Conservation (phyloP, 2,113 vertebrate species). For the Zosterops lateralis region DNA sequence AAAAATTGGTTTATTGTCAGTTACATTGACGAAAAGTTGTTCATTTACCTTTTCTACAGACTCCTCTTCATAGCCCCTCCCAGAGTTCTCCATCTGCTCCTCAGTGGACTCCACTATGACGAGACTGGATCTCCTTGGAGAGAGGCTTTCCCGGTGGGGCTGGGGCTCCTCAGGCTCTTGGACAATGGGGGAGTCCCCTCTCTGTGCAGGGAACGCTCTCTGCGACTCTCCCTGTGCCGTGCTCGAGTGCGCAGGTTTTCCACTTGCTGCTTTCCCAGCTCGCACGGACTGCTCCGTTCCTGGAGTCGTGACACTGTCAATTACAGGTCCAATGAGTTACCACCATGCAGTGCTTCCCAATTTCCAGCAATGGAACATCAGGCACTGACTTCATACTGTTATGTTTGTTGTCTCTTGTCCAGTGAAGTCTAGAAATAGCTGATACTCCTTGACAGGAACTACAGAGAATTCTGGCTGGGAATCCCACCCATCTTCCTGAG, state of each 20-base stretch:
- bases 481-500: neutral
- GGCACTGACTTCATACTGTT: neutral
- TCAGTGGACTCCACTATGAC: constrained; percentile 77
- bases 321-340: neutral
- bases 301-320: constrained; percentile 60
- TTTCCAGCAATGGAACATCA: neutral
- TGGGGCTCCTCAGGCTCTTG: constrained; percentile 70
- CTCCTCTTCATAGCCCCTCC: constrained; percentile 73
- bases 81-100: constrained; percentile 73
- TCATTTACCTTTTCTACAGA: constrained; percentile 84
- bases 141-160: constrained; percentile 26
- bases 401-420: rapidly evolving
- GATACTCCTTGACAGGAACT: neutral
- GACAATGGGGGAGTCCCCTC: constrained; percentile 73
- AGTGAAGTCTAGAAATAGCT: neutral
- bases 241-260: neutral
- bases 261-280: neutral
- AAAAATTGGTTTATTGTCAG: neutral
- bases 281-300: constrained; percentile 16
- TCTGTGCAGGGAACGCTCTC: constrained; percentile 54
- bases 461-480: neutral
- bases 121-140: constrained; percentile 63
- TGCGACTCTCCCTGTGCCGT: constrained; percentile 61
- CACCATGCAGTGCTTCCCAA: neutral
- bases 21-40: neutral